phyloP scores from a whole-genome alignment of 2,113 vertebrate species.

The Oceanodroma tethys region DNA sequence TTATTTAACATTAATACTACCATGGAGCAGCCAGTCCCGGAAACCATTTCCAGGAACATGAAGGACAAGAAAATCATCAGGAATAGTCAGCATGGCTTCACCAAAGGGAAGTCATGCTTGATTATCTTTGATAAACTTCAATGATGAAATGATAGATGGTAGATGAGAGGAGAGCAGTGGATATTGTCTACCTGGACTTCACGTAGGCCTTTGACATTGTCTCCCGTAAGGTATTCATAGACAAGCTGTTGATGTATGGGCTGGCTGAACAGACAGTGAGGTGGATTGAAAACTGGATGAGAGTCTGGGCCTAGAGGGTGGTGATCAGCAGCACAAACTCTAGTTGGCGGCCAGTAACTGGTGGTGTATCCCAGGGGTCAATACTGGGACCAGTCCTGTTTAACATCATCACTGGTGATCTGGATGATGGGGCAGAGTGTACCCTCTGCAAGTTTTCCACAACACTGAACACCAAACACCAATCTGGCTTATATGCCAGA shows the following conservation, averaged over 20 bases:
- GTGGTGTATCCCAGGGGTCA: not conserved
- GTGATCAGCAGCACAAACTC: not conserved
- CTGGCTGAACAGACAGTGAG: not conserved
- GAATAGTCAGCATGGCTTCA: not conserved
- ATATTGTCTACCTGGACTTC: not conserved
- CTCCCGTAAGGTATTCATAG: not conserved
- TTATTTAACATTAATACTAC: not conserved
- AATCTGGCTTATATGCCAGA: not conserved
- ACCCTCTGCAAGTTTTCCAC: not conserved
- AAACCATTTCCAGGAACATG: not conserved
- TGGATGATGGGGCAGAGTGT: not conserved
- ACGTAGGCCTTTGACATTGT: not conserved
- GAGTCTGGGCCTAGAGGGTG: not conserved
- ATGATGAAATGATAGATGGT: fast-evolving
- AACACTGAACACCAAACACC: not conserved
- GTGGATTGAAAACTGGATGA: not conserved
- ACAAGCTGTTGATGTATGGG: not conserved
- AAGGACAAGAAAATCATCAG: not conserved
- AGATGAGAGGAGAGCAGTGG: not conserved
- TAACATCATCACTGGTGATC: not conserved
- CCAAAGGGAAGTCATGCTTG: not conserved
- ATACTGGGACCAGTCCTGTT: not conserved
- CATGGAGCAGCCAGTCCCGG: not conserved
- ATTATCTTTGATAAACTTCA: not conserved
- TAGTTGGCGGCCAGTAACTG: not conserved